phyloP scores from a whole-genome alignment of 2,888 invertebrate genomes.

The Melitaea athalia region DNA sequence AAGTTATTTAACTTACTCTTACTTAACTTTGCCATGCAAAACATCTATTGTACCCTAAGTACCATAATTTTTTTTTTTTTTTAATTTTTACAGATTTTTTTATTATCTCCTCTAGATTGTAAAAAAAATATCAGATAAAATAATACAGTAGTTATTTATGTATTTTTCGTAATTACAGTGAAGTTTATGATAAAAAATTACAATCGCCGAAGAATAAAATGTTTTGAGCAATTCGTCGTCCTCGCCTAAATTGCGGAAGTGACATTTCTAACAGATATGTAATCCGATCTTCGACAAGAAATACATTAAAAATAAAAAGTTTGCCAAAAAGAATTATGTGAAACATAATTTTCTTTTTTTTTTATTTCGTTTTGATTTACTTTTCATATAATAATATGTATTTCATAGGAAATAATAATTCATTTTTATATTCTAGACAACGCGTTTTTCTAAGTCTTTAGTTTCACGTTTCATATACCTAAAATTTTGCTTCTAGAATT shows the following conservation, averaged over 20 bases:
- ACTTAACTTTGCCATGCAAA: too few species aligned
- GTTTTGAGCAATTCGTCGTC: not conserved
- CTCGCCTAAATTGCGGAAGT: constrained; percentile 9
- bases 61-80: too few species aligned
- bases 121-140: too few species aligned
- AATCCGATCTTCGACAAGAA: constrained; percentile 26
- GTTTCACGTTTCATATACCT: too few species aligned
- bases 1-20: too few species aligned
- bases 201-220: not conserved
- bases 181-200: not conserved
- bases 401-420: not conserved
- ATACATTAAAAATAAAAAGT: constrained; percentile 16
- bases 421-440: too few species aligned
- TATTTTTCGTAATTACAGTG: not conserved
- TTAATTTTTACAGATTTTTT: too few species aligned
- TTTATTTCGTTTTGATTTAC: constrained; percentile 6
- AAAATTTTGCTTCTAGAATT: too few species aligned
- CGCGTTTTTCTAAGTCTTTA: too few species aligned
- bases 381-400: constrained; percentile 2
- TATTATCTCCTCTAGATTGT: too few species aligned
- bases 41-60: too few species aligned
- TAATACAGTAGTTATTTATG: too few species aligned
- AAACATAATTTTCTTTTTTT: constrained; percentile 1
- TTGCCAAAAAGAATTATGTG: constrained; percentile 22
- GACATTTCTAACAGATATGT: constrained; percentile 19